Percentiles rank a stretch among this genome's conserved stretches.
phyloP scores from a whole-genome alignment of 2,113 vertebrate species.

The Pelodiscus sinensis region DNA sequence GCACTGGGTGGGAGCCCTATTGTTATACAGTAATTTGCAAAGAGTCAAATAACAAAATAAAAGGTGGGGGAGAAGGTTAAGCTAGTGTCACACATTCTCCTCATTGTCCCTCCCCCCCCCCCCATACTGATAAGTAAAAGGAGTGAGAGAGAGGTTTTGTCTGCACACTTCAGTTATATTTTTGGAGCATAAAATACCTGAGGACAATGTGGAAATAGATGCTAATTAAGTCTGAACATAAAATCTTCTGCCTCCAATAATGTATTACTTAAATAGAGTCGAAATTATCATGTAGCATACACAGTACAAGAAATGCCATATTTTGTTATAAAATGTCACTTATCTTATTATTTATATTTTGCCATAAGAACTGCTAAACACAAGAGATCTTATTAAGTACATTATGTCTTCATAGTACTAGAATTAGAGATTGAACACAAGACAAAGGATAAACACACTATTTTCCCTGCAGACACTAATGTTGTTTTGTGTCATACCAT shows the following conservation, averaged over 20 bases:
- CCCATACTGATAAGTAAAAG: background rate
- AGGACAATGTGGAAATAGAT: background rate
- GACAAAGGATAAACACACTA: background rate
- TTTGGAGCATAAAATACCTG: background rate
- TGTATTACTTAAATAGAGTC: background rate
- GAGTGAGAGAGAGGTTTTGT: background rate
- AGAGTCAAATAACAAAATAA: background rate
- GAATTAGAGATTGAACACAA: background rate
- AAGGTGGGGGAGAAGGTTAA: background rate
- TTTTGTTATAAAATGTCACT: background rate
- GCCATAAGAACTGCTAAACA: background rate
- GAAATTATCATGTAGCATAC: background rate
- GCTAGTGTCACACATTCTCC: background rate
- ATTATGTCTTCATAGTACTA: background rate
- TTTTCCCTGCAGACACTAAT: background rate
- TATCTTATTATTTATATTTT: background rate
- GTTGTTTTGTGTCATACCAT: background rate
- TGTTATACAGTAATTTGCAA: background rate
- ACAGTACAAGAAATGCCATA: background rate
- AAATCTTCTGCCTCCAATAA: background rate
- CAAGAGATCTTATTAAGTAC: background rate
- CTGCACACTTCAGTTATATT: background rate
- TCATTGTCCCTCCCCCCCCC: background rate
- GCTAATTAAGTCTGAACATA: background rate
- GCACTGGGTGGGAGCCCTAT: background rate